Conservation (phyloP, 2,888 invertebrate species). For the Octonoba sinensis region DNA sequence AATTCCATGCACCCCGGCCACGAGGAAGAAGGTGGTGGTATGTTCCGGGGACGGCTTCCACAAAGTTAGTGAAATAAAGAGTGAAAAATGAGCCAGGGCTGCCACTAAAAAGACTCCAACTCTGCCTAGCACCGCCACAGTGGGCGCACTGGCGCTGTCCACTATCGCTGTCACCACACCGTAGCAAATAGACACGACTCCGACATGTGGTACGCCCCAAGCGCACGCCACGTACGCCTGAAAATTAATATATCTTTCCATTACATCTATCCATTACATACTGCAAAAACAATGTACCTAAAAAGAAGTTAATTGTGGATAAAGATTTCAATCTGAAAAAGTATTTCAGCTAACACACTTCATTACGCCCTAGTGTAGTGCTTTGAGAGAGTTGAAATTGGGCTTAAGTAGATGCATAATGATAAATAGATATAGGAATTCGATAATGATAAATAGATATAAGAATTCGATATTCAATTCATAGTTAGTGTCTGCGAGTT, state of each 20-base stretch:
- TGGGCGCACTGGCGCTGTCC: constrained; percentile 89
- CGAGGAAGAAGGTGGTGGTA: constrained; percentile 85
- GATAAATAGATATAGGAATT: no score
- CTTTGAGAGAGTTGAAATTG: no score
- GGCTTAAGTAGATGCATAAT: no score
- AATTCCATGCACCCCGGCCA: constrained; percentile 93
- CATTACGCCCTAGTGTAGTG: no score
- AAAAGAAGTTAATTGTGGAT: no score
- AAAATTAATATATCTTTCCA: background rate
- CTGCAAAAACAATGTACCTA: no score
- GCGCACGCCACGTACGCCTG: constrained; percentile 90
- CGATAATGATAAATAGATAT: no score
- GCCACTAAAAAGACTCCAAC: constrained; percentile 85
- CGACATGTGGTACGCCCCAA: constrained; percentile 89
- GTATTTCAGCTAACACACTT: no score
- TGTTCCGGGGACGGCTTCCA: constrained; percentile 89
- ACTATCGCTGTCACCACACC: constrained; percentile 93
- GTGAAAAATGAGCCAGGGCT: constrained; percentile 81
- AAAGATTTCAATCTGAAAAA: no score
- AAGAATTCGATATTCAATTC: no score
- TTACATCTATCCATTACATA: background rate
- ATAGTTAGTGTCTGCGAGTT: no score
- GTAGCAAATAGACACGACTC: constrained; percentile 97
- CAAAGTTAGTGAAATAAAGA: constrained; percentile 84
- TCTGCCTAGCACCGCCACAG: constrained; percentile 92